Conservation (phyloP, 2,888 invertebrate genomes). For the Marronus borbonicus region DNA sequence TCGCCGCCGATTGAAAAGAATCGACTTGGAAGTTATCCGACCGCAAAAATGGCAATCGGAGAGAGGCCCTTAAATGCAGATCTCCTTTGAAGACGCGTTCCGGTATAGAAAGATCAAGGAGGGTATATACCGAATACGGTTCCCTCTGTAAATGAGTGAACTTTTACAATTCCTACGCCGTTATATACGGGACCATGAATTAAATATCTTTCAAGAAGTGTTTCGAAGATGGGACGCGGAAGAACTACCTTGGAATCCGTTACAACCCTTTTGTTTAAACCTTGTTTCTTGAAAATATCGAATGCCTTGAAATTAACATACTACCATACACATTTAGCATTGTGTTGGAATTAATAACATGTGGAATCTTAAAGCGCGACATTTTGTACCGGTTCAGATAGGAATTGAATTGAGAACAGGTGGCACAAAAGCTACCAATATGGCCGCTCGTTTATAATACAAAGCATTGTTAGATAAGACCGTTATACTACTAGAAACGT, state of each 20-base stretch:
- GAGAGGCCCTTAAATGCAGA: constrained; percentile 51
- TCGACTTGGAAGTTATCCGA: constrained; percentile 46
- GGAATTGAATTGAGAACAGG: neutral
- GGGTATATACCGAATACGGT: constrained; percentile 18
- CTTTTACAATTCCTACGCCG: constrained; percentile 23
- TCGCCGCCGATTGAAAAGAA: constrained; percentile 42
- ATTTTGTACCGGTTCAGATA: neutral
- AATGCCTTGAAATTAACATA: too few relatives aligned
- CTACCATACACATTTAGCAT: too few relatives aligned
- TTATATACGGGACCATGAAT: neutral
- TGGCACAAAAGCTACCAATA: neutral
- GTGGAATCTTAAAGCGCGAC: neutral
- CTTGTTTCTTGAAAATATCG: too few relatives aligned
- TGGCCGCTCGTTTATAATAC: constrained; percentile 8
- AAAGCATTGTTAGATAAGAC: constrained; percentile 25
- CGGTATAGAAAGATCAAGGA: constrained; percentile 10
- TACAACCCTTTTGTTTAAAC: too few relatives aligned
- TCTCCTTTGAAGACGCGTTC: constrained; percentile 42
- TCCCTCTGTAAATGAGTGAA: constrained; percentile 18
- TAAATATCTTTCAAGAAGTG: constrained; percentile 1
- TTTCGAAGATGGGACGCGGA: constrained; percentile 2
- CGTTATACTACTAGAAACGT: neutral
- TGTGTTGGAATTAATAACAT: neutral
- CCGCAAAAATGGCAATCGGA: constrained; percentile 46
- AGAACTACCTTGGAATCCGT: neutral